Base-by-base conservation (phyloP, 1,140 invertebrate genomes). In the Lutraria rhynchaena region DNA sequence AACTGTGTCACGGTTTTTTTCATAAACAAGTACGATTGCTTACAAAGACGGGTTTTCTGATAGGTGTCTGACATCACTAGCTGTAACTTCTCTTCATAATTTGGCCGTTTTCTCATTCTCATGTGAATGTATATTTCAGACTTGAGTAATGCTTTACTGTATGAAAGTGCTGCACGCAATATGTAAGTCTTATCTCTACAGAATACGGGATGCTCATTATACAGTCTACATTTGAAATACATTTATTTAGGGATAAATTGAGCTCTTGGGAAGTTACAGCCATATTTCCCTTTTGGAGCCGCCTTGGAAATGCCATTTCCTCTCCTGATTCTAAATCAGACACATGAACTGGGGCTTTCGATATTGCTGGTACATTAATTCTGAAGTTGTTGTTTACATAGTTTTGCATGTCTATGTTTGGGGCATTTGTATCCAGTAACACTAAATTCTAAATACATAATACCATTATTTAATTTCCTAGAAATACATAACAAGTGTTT, bases 1-100 rank as follows among this genome's bases (percentile, higher is more conserved):
- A 4, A 71, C 80, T 9, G 80, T 82, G 13, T 71, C 69, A 51
- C 57, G 4, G n/a, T 75, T 74, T 63, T 61, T 75, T 75, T 75
- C 70, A 76, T 65, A 46, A 82, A 55, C 58, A 78, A 67, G 33
- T 78, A 78, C 55, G 60, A 78, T 55, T 65, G n/a, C n/a, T n/a
- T n/a, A n/a, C n/a, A n/a, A n/a, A n/a, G n/a, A n/a, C n/a, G n/a
- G n/a, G n/a, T n/a, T n/a, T n/a, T n/a, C n/a, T n/a, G n/a, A n/a
- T n/a, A n/a, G n/a, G n/a, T n/a, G n/a, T n/a, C n/a, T n/a, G n/a
- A n/a, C n/a, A n/a, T n/a, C n/a, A n/a, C n/a, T n/a, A n/a, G n/a
- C n/a, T n/a, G n/a, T n/a, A n/a, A n/a, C n/a, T n/a, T n/a, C n/a
- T n/a, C n/a, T n/a, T n/a, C n/a, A n/a, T n/a, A n/a, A n/a, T n/a